A percentile compares a stretch with the other conserved stretches of the same genome.
Evolutionary conservation across 2,797 vertebrate species (phyloP).

Genomic region (Caiman crocodilus): DNA sequence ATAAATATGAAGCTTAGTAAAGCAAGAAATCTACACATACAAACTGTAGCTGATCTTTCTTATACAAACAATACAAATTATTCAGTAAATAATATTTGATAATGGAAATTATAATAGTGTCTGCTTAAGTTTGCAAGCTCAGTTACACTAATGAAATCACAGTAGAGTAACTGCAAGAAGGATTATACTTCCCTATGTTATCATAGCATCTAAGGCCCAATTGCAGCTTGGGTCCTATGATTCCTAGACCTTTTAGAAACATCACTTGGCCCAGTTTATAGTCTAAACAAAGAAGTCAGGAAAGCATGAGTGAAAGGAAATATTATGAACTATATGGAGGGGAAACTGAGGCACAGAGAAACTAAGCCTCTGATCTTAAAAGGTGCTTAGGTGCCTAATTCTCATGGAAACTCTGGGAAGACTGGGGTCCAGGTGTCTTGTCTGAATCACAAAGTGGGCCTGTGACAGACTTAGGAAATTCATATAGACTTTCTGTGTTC

Average conservation of each 20-base stretch:
- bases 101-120: neutral
- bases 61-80: neutral
- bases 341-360: neutral
- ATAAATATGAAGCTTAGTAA: neutral
- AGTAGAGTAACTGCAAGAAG: neutral
- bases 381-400: neutral
- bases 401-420: neutral
- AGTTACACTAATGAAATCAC: neutral
- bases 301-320: neutral
- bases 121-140: neutral
- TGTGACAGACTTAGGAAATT: neutral
- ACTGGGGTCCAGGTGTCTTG: neutral
- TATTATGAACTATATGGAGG: neutral
- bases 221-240: neutral
- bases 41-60: neutral
- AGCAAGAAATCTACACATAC: neutral
- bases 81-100: neutral
- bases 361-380: neutral
- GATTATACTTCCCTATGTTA: neutral
- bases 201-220: rapidly evolving
- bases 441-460: neutral
- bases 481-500: neutral
- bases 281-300: neutral
- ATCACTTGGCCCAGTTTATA: neutral
- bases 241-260: neutral